These are phyloP conservation scores for Salarias fasciatus DNA, from an alignment of 2,797 vertebrate species.

Conservation along the genomic window DNA sequence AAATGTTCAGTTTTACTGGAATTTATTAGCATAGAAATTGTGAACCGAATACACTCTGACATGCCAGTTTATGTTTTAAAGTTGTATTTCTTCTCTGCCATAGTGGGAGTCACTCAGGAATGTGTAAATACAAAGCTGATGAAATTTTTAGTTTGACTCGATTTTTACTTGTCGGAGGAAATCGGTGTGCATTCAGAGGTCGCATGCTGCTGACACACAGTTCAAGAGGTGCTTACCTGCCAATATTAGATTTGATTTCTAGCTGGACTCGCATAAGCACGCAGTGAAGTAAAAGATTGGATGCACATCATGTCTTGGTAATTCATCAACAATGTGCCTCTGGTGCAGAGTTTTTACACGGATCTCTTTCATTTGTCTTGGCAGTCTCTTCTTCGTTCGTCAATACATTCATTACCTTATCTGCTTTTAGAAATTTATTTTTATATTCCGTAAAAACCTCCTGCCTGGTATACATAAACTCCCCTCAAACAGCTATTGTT, in stretches of 20 bases:
- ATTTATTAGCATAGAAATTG: too few species aligned
- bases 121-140: too few species aligned
- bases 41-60: too few species aligned
- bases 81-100: too few species aligned
- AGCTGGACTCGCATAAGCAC: not conserved
- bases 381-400: conserved; percentile 13
- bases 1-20: too few species aligned
- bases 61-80: too few species aligned
- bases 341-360: conserved; percentile 2
- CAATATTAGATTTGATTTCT: not conserved
- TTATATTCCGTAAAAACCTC: not conserved
- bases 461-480: not conserved
- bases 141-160: too few species aligned
- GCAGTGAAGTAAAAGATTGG: too few species aligned
- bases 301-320: not conserved
- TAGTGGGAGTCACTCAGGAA: too few species aligned
- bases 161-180: not conserved
- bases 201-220: not conserved
- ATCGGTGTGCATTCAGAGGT: not conserved
- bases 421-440: conserved; percentile 17
- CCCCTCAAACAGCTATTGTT: too few species aligned
- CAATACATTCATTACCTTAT: conserved; percentile 23
- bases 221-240: too few species aligned
- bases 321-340: not conserved
- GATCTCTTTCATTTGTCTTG: conserved; percentile 13